These are phyloP conservation scores for Zhuqinia jingwanae DNA, from an alignment of 2,888 invertebrate genomes.

Conservation along the genomic window DNA sequence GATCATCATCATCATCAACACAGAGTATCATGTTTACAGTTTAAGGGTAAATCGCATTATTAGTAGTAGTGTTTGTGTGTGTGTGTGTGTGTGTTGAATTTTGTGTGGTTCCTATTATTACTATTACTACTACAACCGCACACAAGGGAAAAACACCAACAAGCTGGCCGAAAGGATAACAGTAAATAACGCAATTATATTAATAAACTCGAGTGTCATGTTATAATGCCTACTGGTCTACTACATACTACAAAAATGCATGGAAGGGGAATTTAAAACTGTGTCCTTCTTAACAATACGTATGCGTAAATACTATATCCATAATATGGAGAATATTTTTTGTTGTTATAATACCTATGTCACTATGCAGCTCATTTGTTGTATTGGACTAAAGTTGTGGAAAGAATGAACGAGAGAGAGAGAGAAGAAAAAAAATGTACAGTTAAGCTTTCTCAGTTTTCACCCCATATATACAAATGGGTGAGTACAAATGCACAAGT, in stretches of 20 bases:
- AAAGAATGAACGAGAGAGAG: too few species aligned
- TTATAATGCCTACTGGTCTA: not conserved
- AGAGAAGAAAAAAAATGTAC: slow-evolving; percentile 24
- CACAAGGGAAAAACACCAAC: slow-evolving; percentile 30
- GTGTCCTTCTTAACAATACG: too few species aligned
- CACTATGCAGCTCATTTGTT: not conserved
- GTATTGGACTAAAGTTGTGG: not conserved
- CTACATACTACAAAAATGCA: not conserved
- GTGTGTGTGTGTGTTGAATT: not conserved
- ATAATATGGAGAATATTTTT: not conserved
- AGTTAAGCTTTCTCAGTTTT: slow-evolving; percentile 40
- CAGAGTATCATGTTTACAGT: slow-evolving; percentile 31
- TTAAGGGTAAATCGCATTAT: slow-evolving; percentile 50
- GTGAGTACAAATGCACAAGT: not conserved
- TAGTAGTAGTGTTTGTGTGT: slow-evolving; percentile 15
- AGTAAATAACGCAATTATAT: slow-evolving; percentile 22
- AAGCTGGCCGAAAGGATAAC: slow-evolving; percentile 17
- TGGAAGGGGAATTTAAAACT: not conserved
- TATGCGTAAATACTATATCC: too few species aligned
- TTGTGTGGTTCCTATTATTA: slow-evolving; percentile 22
- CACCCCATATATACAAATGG: not conserved
- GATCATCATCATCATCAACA: too few species aligned
- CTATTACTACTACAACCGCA: not conserved
- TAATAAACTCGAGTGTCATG: slow-evolving; percentile 16
- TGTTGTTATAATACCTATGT: not conserved